phyloP scores from a whole-genome alignment of 2,888 invertebrate genomes.

The Troilus luridus region DNA sequence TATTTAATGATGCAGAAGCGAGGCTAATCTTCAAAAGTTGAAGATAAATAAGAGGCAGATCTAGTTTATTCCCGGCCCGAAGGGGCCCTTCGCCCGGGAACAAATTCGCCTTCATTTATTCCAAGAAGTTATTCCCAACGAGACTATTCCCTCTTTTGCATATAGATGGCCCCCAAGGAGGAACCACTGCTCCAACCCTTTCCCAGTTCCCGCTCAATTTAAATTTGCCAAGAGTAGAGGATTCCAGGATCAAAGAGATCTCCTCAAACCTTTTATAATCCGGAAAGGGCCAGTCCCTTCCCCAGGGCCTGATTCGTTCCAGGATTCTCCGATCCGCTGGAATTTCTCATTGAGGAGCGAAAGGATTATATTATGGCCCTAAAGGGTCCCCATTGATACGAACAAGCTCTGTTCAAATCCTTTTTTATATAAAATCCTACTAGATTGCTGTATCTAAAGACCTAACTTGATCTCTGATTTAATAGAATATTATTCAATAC shows the following conservation, averaged over 20 bases:
- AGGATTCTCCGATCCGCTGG: constrained; percentile 33
- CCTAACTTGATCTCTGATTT: background rate
- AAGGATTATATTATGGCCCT: background rate
- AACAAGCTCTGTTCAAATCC: background rate
- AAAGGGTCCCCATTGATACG: constrained; percentile 8
- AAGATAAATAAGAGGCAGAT: constrained; percentile 17
- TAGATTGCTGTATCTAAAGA: background rate
- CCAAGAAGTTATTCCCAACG: constrained; percentile 29
- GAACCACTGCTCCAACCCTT: constrained; percentile 39
- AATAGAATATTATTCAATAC: background rate
- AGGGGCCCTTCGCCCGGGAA: background rate
- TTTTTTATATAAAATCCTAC: background rate
- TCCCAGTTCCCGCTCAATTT: constrained; percentile 41
- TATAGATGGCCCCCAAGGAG: constrained; percentile 6
- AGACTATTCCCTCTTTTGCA: constrained; percentile 26
- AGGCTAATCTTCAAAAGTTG: constrained; percentile 16
- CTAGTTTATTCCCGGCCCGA: background rate
- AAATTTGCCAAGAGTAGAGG: constrained; percentile 42
- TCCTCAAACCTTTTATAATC: constrained; percentile 39
- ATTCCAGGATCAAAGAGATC: constrained; percentile 48
- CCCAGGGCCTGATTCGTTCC: constrained; percentile 42
- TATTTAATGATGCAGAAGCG: constrained; percentile 37
- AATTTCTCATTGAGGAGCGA: constrained; percentile 42
- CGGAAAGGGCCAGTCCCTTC: constrained; percentile 17
- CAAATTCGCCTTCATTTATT: constrained; percentile 37